phyloP scores from a whole-genome alignment of 2,888 invertebrate genomes.

The Ganaspis brasiliensis region DNA sequence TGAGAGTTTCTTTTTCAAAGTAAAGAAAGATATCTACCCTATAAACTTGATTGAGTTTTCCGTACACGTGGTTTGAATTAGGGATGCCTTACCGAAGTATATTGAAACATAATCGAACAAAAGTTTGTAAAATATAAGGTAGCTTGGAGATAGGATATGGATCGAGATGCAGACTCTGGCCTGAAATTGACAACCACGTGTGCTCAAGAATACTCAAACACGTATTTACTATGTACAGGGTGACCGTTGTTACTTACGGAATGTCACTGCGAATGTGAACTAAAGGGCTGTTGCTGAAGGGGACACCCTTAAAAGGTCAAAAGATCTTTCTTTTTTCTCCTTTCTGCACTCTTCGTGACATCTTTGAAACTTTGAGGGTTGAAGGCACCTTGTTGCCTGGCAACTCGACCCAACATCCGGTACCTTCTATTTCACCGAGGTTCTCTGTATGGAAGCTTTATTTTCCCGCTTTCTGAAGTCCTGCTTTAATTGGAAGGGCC shows the following conservation, averaged over 20 bases:
- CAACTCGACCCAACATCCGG: constrained; percentile 44
- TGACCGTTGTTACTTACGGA: neutral
- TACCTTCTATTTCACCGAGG: constrained; percentile 52
- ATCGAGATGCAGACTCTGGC: neutral
- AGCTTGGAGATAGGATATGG: neutral
- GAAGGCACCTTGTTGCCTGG: constrained; percentile 62
- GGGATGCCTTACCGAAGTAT: neutral
- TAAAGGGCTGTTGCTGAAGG: constrained; percentile 58
- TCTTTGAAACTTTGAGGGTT: constrained; percentile 47
- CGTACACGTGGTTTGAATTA: constrained; percentile 13
- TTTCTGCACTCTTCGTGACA: constrained; percentile 54
- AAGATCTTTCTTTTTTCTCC: constrained; percentile 68
- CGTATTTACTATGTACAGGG: neutral
- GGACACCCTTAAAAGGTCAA: constrained; percentile 72
- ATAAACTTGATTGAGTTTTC: constrained; percentile 11
- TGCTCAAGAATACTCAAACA: neutral
- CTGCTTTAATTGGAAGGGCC: constrained; percentile 39
- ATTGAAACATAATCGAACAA: constrained; percentile 9
- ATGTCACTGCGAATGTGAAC: constrained; percentile 39
- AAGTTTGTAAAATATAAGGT: neutral
- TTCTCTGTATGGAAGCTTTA: constrained; percentile 58
- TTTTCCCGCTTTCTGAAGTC: constrained; percentile 9
- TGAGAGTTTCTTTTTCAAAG: neutral
- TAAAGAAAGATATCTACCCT: neutral
- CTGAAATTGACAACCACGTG: neutral